Evolutionary conservation across 2,797 vertebrate genomes (phyloP).

Genomic region (Triplophysa bombifrons): DNA sequence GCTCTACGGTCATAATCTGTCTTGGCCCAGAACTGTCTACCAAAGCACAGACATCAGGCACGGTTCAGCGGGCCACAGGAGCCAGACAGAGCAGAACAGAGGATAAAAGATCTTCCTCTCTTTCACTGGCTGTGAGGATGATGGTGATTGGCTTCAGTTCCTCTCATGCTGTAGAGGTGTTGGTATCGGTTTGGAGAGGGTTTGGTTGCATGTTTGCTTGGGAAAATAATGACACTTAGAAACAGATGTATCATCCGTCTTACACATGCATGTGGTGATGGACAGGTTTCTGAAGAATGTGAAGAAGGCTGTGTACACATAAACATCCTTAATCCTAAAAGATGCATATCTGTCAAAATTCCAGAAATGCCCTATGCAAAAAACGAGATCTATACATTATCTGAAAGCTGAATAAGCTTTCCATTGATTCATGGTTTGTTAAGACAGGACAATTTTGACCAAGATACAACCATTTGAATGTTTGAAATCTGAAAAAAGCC

Average conservation of each 20-base stretch:
- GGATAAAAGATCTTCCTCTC: constrained; percentile 5
- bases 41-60: constrained; percentile 26
- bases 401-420: too few species aligned
- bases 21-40: constrained; percentile 24
- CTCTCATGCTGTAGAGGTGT: neutral
- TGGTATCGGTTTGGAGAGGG: neutral
- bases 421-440: too few species aligned
- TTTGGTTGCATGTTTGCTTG: neutral
- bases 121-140: neutral
- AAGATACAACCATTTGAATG: too few species aligned
- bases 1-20: constrained; percentile 30
- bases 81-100: constrained; percentile 13
- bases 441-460: too few species aligned
- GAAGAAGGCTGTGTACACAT: neutral
- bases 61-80: constrained; percentile 6
- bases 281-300: neutral
- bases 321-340: constrained; percentile 1
- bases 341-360: constrained; percentile 1
- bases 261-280: neutral
- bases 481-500: too few species aligned
- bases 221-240: neutral
- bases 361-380: neutral
- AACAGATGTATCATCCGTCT: neutral
- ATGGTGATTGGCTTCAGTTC: neutral
- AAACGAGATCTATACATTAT: too few species aligned